These are phyloP conservation scores for Megastigmus dorsalis DNA, from an alignment of 2,888 invertebrate genomes.

Conservation along the genomic window DNA sequence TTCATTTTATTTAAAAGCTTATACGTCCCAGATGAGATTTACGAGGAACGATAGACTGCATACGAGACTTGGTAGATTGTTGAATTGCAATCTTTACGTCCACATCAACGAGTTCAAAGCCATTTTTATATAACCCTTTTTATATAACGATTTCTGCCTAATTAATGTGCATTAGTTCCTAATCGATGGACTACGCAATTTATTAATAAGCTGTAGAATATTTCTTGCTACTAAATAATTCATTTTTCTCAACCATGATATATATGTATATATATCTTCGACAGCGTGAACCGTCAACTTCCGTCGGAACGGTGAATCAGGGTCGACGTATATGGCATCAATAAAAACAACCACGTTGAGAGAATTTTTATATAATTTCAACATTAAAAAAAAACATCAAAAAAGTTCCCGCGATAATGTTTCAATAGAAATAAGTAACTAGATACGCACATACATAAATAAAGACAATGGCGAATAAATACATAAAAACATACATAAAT, in stretches of 20 bases:
- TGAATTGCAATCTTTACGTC: not conserved
- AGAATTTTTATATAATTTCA: slow-evolving; percentile 8
- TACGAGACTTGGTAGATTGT: not conserved
- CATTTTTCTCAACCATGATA: not conserved
- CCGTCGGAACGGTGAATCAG: too few relatives aligned
- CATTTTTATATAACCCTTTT: slow-evolving; percentile 44
- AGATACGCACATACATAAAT: not conserved
- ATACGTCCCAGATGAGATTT: too few relatives aligned
- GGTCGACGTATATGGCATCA: not conserved
- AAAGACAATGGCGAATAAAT: slow-evolving; percentile 12
- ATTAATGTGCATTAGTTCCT: not conserved
- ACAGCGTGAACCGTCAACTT: too few relatives aligned
- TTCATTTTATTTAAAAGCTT: not conserved
- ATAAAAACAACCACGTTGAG: not conserved
- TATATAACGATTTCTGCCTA: slow-evolving; percentile 8
- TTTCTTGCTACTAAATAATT: slow-evolving; percentile 24
- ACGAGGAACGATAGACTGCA: not conserved
- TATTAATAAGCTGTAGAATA: not conserved
- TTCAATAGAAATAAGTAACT: not conserved
- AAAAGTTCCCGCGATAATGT: too few relatives aligned
- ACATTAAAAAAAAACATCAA: slow-evolving; percentile 1
- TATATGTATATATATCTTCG: not conserved
- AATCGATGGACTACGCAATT: not conserved
- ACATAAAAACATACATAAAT: slow-evolving; percentile 28
- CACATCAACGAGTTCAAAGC: not conserved